Conservation (phyloP, 2,113 vertebrate species). For the mouse (Mus musculus) region GRCm39 chr7:39267501-39268000, state of each 20-base stretch:
- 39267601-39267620: neutral
- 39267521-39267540: neutral
- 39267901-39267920: too few species aligned
- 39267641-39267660: neutral
- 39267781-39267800: neutral
- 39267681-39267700: neutral
- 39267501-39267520: neutral
- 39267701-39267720: neutral
- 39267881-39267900: too few species aligned
- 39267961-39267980: too few species aligned
- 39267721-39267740: neutral
- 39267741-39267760: neutral
- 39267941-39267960: too few species aligned
- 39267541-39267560: too few species aligned
- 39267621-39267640: neutral
- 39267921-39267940: too few species aligned
- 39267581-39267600: neutral
- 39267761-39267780: neutral
- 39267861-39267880: too few species aligned
- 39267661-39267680: neutral
- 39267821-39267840: neutral
- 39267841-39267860: neutral
- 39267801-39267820: neutral
- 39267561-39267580: neutral
- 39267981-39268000: too few species aligned